A percentile compares a stretch with the other conserved stretches of the same genome.
phyloP scores from a whole-genome alignment of 2,888 invertebrate species.

The Tridacna gigas region DNA sequence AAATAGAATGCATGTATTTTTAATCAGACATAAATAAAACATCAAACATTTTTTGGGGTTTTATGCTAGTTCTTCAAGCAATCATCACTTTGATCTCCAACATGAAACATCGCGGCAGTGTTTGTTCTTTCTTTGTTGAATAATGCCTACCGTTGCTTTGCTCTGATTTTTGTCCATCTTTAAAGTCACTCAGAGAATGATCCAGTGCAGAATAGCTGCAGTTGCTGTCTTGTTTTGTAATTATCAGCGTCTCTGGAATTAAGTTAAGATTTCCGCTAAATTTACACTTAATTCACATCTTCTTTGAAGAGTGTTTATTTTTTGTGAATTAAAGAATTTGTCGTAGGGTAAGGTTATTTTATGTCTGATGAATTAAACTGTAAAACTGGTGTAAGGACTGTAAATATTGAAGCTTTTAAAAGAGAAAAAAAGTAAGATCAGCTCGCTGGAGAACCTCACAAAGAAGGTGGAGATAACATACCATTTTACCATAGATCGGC shows the following conservation, averaged over 20 bases:
- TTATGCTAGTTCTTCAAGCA: conserved; percentile 68
- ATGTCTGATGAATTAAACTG: conserved; percentile 16
- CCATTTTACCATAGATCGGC: conserved; percentile 4
- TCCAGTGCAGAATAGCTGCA: conserved; percentile 22
- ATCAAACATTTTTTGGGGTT: conserved; percentile 64
- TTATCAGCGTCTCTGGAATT: conserved; percentile 43
- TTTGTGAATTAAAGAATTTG: conserved; percentile 7
- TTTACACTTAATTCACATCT: conserved; percentile 22
- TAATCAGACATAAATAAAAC: conserved; percentile 69
- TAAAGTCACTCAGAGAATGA: conserved; percentile 20
- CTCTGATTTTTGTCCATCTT: conserved; percentile 44
- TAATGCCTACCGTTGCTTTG: conserved; percentile 50
- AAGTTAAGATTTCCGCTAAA: conserved; percentile 42
- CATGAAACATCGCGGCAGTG: conserved; percentile 61
- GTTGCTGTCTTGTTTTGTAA: conserved; percentile 39
- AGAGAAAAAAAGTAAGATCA: background rate
- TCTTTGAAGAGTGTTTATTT: conserved; percentile 27
- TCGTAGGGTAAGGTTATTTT: conserved; percentile 9
- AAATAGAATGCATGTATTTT: conserved; percentile 65
- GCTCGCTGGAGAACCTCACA: background rate
- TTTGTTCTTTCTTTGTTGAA: conserved; percentile 63
- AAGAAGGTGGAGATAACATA: conserved; percentile 17
- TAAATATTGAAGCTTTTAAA: conserved; percentile 20
- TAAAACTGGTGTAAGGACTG: background rate
- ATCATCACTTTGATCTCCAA: conserved; percentile 54